Evolutionary conservation across 2,888 invertebrate genomes (phyloP).

Genomic region (Pilophorus perplexus): DNA sequence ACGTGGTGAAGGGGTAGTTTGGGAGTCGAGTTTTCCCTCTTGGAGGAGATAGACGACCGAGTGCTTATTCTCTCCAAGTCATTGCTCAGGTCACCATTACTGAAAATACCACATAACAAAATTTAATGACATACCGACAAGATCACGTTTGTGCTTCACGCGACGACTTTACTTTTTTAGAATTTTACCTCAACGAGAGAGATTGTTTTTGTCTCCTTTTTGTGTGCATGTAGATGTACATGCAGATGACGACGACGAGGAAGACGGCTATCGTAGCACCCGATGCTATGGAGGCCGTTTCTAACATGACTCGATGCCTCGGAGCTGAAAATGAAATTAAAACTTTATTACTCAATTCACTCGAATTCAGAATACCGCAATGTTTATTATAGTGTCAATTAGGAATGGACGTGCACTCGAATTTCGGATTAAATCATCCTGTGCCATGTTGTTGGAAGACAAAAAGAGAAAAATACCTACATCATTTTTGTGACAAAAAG

Average conservation of each 20-base stretch:
- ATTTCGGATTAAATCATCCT: no score
- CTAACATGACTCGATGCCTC: slow-evolving; percentile 78
- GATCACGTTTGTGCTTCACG: no score
- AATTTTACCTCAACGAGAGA: slow-evolving; percentile 45
- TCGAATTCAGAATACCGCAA: no score
- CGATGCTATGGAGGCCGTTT: slow-evolving; percentile 83
- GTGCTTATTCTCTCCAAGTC: slow-evolving; percentile 48
- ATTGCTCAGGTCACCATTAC: slow-evolving; percentile 46
- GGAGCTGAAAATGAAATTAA: slow-evolving; percentile 60
- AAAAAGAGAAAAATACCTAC: no score
- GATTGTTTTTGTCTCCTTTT: slow-evolving; percentile 54
- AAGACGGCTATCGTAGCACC: slow-evolving; percentile 73
- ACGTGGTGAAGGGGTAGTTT: slow-evolving; percentile 42
- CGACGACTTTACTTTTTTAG: no score
- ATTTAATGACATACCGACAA: no score
- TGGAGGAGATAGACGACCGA: slow-evolving; percentile 33
- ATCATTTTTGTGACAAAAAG: no score
- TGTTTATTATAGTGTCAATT: no score
- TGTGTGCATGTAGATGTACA: slow-evolving; percentile 65
- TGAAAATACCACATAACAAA: no score
- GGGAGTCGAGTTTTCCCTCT: slow-evolving; percentile 30
- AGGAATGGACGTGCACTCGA: no score
- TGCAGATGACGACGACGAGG: slow-evolving; percentile 66
- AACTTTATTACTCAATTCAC: no score
- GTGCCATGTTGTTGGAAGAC: no score